Conservation (phyloP, 2,113 vertebrate genomes). For the Reinhardtius hippoglossoides region DNA sequence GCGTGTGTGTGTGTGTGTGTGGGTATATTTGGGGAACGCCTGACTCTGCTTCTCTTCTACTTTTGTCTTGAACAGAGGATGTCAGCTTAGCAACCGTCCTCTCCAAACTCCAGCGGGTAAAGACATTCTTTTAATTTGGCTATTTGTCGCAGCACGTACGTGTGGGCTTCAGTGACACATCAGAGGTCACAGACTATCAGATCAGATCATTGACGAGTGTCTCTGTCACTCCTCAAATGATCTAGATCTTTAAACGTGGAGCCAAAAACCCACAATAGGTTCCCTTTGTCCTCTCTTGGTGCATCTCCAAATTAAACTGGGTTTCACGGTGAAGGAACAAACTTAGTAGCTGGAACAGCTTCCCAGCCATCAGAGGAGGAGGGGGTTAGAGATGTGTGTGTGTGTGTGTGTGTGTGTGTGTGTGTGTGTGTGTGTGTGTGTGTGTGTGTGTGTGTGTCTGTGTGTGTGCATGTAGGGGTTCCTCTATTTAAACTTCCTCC, state of each 20-base stretch:
- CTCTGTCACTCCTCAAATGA: not conserved
- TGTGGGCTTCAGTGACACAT: slow-evolving; percentile 17
- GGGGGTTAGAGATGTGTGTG: not conserved
- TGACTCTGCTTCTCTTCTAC: slow-evolving; percentile 58
- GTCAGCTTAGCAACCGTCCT: slow-evolving; percentile 53
- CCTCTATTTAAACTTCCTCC: slow-evolving; percentile 18
- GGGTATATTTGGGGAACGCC: slow-evolving; percentile 44
- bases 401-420: not conserved
- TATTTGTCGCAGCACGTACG: slow-evolving; percentile 28
- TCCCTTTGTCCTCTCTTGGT: slow-evolving; percentile 15
- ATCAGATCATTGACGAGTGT: slow-evolving; percentile 29
- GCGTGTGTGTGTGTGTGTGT: slow-evolving; percentile 34
- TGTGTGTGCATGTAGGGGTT: not conserved
- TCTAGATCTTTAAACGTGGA: slow-evolving; percentile 5
- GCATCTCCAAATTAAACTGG: slow-evolving; percentile 5
- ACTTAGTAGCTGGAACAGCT: slow-evolving; percentile 25
- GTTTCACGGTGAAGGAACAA: slow-evolving; percentile 19
- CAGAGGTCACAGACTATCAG: slow-evolving; percentile 23
- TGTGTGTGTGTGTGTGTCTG: not conserved
- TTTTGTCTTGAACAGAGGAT: slow-evolving; percentile 37
- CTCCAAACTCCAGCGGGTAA: slow-evolving; percentile 47
- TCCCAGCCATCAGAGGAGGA: not conserved
- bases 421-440: not conserved
- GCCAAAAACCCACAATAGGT: slow-evolving; percentile 12
- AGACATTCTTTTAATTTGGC: slow-evolving; percentile 39